Evolutionary conservation across 2,113 vertebrate genomes (phyloP).

Genomic region (Poeciliopsis occidentalis): DNA sequence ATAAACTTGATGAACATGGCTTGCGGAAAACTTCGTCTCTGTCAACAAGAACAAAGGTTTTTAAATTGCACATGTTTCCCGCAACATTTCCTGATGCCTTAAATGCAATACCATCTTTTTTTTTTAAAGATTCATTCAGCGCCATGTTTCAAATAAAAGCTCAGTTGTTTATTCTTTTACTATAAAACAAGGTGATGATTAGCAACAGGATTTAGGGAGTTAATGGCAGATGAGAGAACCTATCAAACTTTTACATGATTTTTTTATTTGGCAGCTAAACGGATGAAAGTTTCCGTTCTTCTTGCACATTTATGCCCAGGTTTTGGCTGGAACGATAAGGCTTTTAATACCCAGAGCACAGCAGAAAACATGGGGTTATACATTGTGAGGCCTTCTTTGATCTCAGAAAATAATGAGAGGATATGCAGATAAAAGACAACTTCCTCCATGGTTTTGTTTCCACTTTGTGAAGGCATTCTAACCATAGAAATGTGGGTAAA

Average conservation of each 20-base stretch:
- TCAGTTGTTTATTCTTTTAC: constrained; percentile 3
- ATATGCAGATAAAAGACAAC: background rate
- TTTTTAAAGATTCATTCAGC: background rate
- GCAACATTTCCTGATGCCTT: constrained; percentile 10
- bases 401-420: background rate
- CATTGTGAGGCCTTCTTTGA: background rate
- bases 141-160: background rate
- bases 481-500: background rate
- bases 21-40: background rate
- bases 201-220: constrained; percentile 2
- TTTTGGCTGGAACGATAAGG: constrained; percentile 20
- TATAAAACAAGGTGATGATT: constrained; percentile 13
- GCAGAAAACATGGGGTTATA: background rate
- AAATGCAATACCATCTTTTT: background rate
- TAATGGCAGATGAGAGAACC: background rate
- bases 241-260: background rate
- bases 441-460: constrained; percentile 11
- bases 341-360: constrained; percentile 28
- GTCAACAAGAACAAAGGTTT: constrained; percentile 8
- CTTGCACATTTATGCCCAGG: constrained; percentile 22
- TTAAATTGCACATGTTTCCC: background rate
- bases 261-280: background rate
- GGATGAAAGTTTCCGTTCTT: background rate
- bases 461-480: background rate
- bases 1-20: background rate